Evolutionary conservation across 2,113 vertebrate genomes (phyloP).

Genomic region (Gorsachius goisagi): DNA sequence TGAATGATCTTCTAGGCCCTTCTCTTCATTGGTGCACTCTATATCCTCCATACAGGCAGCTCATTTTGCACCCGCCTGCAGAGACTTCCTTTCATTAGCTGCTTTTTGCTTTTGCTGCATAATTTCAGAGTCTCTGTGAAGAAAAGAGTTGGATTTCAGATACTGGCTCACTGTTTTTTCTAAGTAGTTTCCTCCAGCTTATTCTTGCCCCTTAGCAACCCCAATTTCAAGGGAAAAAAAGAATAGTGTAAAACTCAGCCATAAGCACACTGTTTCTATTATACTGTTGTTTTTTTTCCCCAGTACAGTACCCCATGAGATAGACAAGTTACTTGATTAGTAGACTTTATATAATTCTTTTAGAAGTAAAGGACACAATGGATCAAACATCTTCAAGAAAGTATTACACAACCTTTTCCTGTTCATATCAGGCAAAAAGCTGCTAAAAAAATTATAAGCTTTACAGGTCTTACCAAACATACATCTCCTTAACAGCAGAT

Average conservation of each 20-base stretch:
- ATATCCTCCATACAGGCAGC: background rate
- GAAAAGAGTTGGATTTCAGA: background rate
- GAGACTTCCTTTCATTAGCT: conserved; percentile 76
- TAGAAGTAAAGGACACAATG: background rate
- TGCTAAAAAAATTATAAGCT: background rate
- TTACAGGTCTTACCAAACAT: background rate
- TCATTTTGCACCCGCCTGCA: conserved; percentile 73
- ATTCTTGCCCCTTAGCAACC: background rate
- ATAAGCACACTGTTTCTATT: background rate
- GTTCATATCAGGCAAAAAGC: background rate
- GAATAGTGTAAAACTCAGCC: background rate
- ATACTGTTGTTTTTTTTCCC: background rate
- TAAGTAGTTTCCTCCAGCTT: background rate
- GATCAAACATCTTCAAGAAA: background rate
- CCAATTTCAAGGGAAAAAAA: background rate
- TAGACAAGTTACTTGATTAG: background rate
- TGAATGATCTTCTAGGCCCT: conserved; percentile 22
- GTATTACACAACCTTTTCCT: background rate
- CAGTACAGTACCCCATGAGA: background rate
- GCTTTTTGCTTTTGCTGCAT: conserved; percentile 81
- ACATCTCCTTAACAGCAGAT: background rate
- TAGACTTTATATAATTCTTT: background rate
- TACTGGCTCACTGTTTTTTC: background rate
- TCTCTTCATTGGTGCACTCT: background rate
- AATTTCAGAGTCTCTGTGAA: conserved; percentile 78